These are phyloP conservation scores for Chydorus sphaericus DNA, from an alignment of 2,888 invertebrate genomes.

Conservation along the genomic window DNA sequence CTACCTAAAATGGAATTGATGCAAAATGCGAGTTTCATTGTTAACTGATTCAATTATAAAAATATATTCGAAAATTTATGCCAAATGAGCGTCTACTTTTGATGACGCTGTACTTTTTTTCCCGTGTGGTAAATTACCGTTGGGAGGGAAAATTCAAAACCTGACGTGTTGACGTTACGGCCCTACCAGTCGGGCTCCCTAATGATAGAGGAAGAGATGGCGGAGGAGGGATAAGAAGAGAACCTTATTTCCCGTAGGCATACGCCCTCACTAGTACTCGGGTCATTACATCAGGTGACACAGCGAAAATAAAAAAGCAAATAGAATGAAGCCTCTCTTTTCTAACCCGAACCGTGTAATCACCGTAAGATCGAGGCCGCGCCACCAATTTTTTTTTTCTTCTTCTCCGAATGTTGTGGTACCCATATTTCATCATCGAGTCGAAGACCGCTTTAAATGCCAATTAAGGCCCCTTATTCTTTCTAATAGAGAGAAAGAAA, in stretches of 20 bases:
- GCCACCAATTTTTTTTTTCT: not conserved
- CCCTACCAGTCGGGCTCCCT: no score
- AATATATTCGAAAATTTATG: no score
- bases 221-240: not conserved
- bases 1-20: not conserved
- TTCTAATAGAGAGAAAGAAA: not conserved
- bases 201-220: constrained; percentile 2
- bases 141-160: not conserved
- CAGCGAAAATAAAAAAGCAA: not conserved
- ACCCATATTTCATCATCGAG: not conserved
- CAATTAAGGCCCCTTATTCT: not conserved
- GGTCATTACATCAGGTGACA: constrained; percentile 8
- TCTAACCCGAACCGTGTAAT: no score
- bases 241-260: constrained; percentile 1
- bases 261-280: not conserved
- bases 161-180: constrained; percentile 5
- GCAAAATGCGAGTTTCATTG: no score
- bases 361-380: no score
- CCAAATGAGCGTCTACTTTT: no score
- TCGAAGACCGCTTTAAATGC: not conserved
- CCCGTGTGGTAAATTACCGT: not conserved
- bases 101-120: no score
- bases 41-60: no score
- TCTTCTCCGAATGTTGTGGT: not conserved
- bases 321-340: not conserved